Evolutionary conservation across 2,888 invertebrate genomes (phyloP).

Genomic region (Desoria tigrina): DNA sequence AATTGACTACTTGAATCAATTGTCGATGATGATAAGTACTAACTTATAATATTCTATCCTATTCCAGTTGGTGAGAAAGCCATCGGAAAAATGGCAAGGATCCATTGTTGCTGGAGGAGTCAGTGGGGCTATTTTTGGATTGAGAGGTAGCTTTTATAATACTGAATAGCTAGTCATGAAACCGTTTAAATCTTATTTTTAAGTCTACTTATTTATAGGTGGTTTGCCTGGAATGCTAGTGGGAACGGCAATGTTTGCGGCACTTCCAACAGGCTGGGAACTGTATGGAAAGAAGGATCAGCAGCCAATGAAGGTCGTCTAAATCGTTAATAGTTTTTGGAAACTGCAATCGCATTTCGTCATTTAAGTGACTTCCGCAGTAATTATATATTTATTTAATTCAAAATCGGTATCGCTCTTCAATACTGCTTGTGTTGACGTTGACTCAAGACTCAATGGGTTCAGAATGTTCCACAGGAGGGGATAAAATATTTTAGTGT

Average conservation of each 20-base stretch:
- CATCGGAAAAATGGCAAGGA: slow-evolving; percentile 34
- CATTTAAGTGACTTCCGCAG: no score
- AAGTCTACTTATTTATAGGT: slow-evolving; percentile 20
- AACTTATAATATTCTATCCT: slow-evolving; percentile 11
- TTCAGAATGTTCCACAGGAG: no score
- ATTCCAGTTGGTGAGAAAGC: slow-evolving; percentile 33
- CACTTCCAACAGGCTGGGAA: slow-evolving; percentile 27
- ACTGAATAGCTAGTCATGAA: no score
- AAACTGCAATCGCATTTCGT: no score
- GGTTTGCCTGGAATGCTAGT: slow-evolving; percentile 32
- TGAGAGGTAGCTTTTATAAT: slow-evolving; percentile 26
- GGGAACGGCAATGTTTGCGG: slow-evolving; percentile 27
- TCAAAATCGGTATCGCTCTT: no score
- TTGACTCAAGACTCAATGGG: no score
- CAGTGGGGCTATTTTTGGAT: slow-evolving; percentile 36
- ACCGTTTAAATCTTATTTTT: background rate
- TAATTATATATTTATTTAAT: no score
- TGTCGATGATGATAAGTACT: background rate
- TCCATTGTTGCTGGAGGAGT: slow-evolving; percentile 38
- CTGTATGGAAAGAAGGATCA: slow-evolving; percentile 16
- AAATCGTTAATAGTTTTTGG: no score
- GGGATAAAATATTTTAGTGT: no score
- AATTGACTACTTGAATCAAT: no score
- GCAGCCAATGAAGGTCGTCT: no score
- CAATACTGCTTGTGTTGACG: no score